Base-by-base conservation (phyloP, 1,140 invertebrate species). In the Leptopilina clavipes region DNA sequence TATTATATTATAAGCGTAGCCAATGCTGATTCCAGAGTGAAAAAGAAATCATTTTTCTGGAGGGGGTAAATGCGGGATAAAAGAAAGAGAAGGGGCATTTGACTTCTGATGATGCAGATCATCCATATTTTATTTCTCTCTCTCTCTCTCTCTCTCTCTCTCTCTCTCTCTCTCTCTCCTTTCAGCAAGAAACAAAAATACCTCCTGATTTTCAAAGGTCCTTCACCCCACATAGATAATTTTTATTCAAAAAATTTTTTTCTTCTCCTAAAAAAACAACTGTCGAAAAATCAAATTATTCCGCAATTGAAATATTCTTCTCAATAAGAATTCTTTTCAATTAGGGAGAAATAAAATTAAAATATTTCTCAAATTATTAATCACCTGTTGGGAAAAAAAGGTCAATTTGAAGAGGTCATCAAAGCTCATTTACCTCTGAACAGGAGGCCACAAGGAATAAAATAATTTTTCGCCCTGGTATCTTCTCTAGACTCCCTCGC, bases 1-100 rank as follows among this genome's bases (percentile, higher is more conserved):
- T 88, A 89, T 89, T 88, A 89, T 89, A 89, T 83, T 82, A 80
- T 82, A 80, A 82, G 79, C 81, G 75, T 65, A 65, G 59, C 59
- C 59, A 37, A 31, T 31, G 59, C 22, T 65, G 59, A 76, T 80
- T 52, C 59, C 72, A 79, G 77, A 81, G 76, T 77, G 79, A 74
- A 71, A 82, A 65, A 65, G 59, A 65, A 79, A 80, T 77, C 59
- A 65, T 65, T 78, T 56, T n/a, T 17, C 5, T 6, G 17, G 48
- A 17, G 48, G 44, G n/a, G 8, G 25, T 5, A 31, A 14, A 48
- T 14, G 11, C 8, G 78, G 78, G 25, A 5, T 31, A 31, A 74
- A 76, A 79, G 77, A 79, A 82, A 82, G 71, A 80, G 78, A 70
- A 65, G 59, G 59, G 22, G 12, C 5, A 40, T 40, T 65, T 31